phyloP scores from a whole-genome alignment of 2,113 vertebrate genomes.

The Nansenia antarctica region DNA sequence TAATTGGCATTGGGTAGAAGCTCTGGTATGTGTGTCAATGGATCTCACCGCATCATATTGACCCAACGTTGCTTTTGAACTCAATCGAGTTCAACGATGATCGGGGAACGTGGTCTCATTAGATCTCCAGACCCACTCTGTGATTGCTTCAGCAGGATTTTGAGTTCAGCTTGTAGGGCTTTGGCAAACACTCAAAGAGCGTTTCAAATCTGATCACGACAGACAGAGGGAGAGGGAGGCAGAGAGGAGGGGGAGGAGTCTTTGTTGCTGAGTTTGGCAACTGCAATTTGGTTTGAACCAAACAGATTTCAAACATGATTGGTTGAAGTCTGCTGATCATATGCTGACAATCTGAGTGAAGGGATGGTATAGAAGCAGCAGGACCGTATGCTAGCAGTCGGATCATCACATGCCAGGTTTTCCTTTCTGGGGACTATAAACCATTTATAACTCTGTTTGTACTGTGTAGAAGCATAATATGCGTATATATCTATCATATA shows the following conservation, averaged over 20 bases:
- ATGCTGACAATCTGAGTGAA: neutral
- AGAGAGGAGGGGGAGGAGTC: neutral
- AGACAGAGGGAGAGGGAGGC: neutral
- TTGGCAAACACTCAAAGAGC: neutral
- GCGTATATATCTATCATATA: neutral
- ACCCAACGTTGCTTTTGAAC: slow-evolving; percentile 35
- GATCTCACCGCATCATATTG: slow-evolving; percentile 57
- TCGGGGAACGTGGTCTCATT: slow-evolving; percentile 21
- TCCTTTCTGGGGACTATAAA: neutral
- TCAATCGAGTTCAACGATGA: slow-evolving; percentile 29
- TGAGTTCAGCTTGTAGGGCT: neutral
- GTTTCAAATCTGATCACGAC: neutral
- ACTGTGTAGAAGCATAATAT: slow-evolving; percentile 21
- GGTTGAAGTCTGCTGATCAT: neutral
- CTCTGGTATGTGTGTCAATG: slow-evolving; percentile 54
- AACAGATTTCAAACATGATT: neutral
- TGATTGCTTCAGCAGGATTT: neutral
- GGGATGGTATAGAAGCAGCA: neutral
- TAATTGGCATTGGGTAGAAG: slow-evolving; percentile 54
- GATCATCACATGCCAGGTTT: neutral
- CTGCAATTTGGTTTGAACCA: neutral
- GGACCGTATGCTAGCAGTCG: neutral
- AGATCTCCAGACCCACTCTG: slow-evolving; percentile 14
- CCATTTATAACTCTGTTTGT: neutral
- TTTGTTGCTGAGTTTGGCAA: neutral